Conservation (phyloP, 1,140 invertebrate species). For the Scaptomyza graminum region DNA sequence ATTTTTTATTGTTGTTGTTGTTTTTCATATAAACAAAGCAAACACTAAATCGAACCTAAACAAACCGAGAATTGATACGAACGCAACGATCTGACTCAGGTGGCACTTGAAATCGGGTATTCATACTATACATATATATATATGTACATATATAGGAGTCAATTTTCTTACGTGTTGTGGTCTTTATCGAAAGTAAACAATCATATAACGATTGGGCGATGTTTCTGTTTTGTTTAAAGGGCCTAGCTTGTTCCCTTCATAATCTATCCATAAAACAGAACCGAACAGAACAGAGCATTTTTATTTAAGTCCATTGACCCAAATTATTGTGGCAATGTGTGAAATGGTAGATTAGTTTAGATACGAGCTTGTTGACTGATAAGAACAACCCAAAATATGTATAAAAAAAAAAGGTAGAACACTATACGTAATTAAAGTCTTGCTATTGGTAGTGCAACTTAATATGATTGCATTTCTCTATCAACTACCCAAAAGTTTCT, state of each 20-base stretch:
- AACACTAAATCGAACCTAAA: constrained; percentile 76
- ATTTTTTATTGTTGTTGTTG: constrained; percentile 43
- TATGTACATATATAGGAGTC: constrained; percentile 38
- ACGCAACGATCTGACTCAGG: constrained; percentile 49
- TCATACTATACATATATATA: constrained; percentile 9
- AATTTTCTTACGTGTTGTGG: constrained; percentile 57
- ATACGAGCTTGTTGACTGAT: constrained; percentile 53
- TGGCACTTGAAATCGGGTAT: constrained; percentile 58
- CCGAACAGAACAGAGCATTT: constrained; percentile 24
- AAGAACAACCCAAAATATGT: constrained; percentile 42
- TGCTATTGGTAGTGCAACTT: neutral
- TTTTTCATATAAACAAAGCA: constrained; percentile 57
- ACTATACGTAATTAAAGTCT: constrained; percentile 45
- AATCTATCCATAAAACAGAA: constrained; percentile 34
- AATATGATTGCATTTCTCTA: constrained; percentile 21
- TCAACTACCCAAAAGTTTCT: neutral
- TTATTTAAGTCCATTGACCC: constrained; percentile 70
- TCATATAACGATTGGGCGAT: constrained; percentile 51
- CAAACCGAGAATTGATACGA: constrained; percentile 67
- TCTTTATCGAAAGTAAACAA: constrained; percentile 74
- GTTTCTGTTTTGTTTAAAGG: constrained; percentile 51
- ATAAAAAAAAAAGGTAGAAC: constrained; percentile 8
- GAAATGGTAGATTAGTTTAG: constrained; percentile 45
- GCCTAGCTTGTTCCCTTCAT: constrained; percentile 4
- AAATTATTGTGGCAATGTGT: constrained; percentile 64